Evolutionary conservation across 2,113 vertebrate species (phyloP), one percentile per base, ranked within the genome.

Genomic region (Genyomyrus donnyi): DNA sequence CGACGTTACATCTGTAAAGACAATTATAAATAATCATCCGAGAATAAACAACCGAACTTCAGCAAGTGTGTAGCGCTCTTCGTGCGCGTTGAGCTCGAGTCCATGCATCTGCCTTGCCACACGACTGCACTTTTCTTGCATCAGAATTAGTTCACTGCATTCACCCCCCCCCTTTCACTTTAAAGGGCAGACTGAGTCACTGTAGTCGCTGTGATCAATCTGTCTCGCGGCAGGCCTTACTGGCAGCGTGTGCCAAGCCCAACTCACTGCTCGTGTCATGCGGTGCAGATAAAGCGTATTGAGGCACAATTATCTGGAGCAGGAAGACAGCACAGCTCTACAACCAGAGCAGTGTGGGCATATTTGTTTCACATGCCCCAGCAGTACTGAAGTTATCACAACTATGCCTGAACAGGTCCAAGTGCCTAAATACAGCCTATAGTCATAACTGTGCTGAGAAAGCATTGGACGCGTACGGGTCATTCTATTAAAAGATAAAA

Each of bases 181-280:
- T 85, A 85, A 85, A 85, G 83, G 45, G 39, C 83, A 85, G 83
- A 42, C 45, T 85, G 83, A 85, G 45, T 45, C 45, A 85, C 83
- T 85, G 83, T 45, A 45, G 42, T 46, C 83, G 45, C 45, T 85
- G 83, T 85, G 83, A 48, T 85, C 83, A 85, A 85, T 85, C 83
- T 85, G 83, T 85, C 83, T 85, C 83, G 45, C 83, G 45, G 83
- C 83, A 85, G 83, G 83, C 83, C 83, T 46, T 85, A 48, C 83
- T 85, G 45, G 83, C 83, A 85, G 45, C 10, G 45, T 10, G 83
- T n/a, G 83, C 83, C 45, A 48, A 85, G 83, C 45, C 45, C 35
- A 85, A 85, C 83, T 85, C 83, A 48, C 21, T 85, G 83, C 83
- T 45, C 83, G 21, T 42, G 45, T 85, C 83, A 85, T 46, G 83